A percentile compares a stretch with the other conserved stretches of the same genome.
Conservation (phyloP, 2,797 vertebrate species). For the Microtus agrestis region DNA sequence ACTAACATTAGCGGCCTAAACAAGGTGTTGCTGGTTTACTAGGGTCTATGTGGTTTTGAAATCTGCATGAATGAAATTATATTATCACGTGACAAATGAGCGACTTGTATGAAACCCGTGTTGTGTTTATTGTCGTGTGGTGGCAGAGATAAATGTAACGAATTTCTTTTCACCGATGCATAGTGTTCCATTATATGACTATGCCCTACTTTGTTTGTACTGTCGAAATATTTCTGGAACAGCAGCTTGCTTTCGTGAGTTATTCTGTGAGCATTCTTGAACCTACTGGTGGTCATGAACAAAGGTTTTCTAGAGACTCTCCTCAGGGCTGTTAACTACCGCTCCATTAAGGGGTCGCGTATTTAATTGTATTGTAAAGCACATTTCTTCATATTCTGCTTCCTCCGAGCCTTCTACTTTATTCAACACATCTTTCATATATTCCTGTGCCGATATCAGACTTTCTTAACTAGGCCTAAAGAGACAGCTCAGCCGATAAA, state of each 20-base stretch:
- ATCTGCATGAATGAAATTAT: conserved; percentile 29
- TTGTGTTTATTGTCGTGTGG: not conserved
- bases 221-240: not conserved
- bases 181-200: not conserved
- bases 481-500: not conserved
- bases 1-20: not conserved
- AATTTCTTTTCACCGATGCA: not conserved
- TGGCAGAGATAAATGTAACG: not conserved
- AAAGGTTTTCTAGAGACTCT: conserved; percentile 10
- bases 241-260: not conserved
- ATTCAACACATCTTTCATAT: not conserved
- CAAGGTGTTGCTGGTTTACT: not conserved
- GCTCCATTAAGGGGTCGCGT: not conserved
- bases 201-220: not conserved
- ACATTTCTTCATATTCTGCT: not conserved
- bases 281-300: not conserved
- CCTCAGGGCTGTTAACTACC: not conserved
- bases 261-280: not conserved
- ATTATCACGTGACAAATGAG: not conserved
- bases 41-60: not conserved
- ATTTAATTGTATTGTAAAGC: not conserved
- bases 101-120: not conserved
- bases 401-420: not conserved
- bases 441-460: not conserved
- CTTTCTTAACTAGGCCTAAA: not conserved